Conservation (phyloP, 2,888 invertebrate genomes). For the Synanthedon tipuliformis region DNA sequence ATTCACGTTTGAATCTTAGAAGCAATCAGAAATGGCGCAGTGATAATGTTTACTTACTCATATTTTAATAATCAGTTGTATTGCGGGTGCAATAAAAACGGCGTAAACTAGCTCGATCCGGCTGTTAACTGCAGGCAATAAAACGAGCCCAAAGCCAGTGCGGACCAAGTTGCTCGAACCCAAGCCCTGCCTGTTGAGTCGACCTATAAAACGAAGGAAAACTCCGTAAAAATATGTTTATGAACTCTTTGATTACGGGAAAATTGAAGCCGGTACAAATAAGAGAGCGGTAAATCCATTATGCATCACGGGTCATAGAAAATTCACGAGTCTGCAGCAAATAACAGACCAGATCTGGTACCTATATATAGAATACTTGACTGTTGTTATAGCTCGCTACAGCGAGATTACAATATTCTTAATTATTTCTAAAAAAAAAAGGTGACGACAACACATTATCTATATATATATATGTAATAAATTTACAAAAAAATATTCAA, state of each 20-base stretch:
- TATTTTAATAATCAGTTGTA: constrained; percentile 1
- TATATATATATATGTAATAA: no score
- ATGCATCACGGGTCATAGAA: no score
- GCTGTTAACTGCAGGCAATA: constrained; percentile 6
- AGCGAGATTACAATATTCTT: no score
- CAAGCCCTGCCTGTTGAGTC: neutral
- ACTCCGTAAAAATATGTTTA: constrained; percentile 31
- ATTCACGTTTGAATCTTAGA: neutral
- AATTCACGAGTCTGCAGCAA: no score
- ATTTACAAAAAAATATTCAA: no score
- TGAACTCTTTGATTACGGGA: constrained; percentile 21
- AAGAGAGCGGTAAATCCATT: neutral
- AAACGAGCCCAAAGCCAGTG: neutral
- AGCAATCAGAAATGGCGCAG: neutral
- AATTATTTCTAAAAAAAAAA: no score
- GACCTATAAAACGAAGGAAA: constrained; percentile 15
- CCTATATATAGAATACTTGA: no score
- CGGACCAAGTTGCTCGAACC: neutral
- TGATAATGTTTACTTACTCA: neutral
- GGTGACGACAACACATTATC: no score
- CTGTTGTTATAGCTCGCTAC: no score
- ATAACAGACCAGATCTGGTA: no score
- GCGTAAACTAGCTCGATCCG: constrained; percentile 8
- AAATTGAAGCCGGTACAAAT: neutral
- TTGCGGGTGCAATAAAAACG: constrained; percentile 8